These are phyloP conservation scores for Acanthosepion pharaonis DNA, from an alignment of 2,888 invertebrate species.

Conservation along the genomic window DNA sequence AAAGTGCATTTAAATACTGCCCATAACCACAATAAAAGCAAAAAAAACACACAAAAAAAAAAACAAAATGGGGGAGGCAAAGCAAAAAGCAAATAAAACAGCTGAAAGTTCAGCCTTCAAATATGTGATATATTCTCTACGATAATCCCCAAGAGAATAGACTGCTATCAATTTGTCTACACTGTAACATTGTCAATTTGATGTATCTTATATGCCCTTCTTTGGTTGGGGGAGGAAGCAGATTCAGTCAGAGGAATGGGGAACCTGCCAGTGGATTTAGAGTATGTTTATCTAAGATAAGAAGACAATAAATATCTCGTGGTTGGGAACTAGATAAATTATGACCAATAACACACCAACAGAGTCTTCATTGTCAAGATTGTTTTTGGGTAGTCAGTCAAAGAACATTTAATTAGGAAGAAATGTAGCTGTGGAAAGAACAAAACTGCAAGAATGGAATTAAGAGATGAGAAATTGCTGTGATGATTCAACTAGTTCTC, in stretches of 20 bases:
- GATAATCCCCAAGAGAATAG: slow-evolving; percentile 8
- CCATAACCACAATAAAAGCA: not conserved
- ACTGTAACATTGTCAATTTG: not conserved
- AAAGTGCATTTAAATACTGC: not conserved
- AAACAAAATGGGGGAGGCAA: not conserved
- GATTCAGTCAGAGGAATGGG: not conserved
- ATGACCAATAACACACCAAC: not conserved
- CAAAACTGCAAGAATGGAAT: not conserved
- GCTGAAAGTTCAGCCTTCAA: not conserved
- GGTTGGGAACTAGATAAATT: not conserved
- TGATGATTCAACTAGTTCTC: not conserved
- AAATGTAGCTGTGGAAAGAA: not conserved
- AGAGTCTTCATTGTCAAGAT: not conserved
- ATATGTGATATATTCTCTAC: not conserved
- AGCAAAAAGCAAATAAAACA: not conserved
- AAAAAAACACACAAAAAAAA: not conserved
- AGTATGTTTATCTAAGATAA: slow-evolving; percentile 33
- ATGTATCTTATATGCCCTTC: not conserved
- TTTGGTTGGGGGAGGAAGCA: not conserved
- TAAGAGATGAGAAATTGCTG: not conserved
- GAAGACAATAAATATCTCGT: slow-evolving; percentile 8
- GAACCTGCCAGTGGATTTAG: not conserved
- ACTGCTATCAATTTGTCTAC: slow-evolving; percentile 22
- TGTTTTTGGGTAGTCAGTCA: not conserved
- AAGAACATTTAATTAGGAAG: slow-evolving; percentile 23